phyloP scores from a whole-genome alignment of 1,140 invertebrate species.

The Aricia agestis region DNA sequence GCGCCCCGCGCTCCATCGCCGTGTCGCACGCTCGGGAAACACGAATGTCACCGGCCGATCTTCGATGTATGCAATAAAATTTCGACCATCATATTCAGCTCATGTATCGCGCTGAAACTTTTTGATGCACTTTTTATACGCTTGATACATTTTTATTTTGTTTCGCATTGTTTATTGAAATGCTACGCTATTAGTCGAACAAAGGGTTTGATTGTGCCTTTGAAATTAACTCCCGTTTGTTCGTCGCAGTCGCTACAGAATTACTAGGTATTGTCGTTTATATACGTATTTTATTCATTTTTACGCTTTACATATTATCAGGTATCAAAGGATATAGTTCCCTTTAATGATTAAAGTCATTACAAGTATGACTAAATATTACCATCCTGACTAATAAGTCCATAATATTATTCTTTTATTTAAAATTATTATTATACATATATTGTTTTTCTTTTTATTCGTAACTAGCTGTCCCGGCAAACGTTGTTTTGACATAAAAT shows the following conservation, averaged over 20 bases:
- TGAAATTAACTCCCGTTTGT: not conserved
- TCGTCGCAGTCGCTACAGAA: not conserved
- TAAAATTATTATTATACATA: too few species aligned
- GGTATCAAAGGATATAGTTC: too few species aligned
- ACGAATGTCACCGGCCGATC: not conserved
- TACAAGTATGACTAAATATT: too few species aligned
- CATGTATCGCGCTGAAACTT: slow-evolving; percentile 17
- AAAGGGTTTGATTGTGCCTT: not conserved
- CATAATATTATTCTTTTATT: too few species aligned
- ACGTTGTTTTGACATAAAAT: too few species aligned
- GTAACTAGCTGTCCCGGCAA: too few species aligned
- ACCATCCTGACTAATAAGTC: too few species aligned
- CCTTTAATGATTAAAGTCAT: too few species aligned
- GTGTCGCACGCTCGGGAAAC: not conserved
- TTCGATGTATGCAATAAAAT: slow-evolving; percentile 13
- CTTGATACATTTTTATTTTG: slow-evolving; percentile 18
- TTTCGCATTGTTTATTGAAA: slow-evolving; percentile 13
- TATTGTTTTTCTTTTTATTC: too few species aligned
- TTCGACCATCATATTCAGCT: not conserved
- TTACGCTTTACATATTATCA: too few species aligned
- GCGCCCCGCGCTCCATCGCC: not conserved
- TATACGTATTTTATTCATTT: too few species aligned
- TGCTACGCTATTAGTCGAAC: not conserved
- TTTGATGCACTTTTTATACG: slow-evolving; percentile 21
- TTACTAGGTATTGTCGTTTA: not conserved